Base-by-base conservation (phyloP, 64 coral and sea anemone species). In the Platygyra sinensis region DNA sequence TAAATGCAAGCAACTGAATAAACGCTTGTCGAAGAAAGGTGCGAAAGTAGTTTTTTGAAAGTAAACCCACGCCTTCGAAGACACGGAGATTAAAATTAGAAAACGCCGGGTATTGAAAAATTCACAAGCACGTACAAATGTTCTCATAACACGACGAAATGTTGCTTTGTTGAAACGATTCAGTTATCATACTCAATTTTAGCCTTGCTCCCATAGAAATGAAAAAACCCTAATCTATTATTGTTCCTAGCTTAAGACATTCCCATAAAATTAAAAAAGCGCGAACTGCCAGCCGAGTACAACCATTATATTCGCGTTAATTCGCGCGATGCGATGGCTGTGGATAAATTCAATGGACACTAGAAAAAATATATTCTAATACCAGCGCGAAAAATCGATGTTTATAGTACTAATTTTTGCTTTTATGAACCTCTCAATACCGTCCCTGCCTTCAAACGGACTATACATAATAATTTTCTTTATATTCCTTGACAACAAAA, bases 171-270 rank as follows among this genome's bases (percentile, higher is more conserved):
- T 32, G 49, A 29, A 72, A 71, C 32, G 81, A 72, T 50, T 49
- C 24, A 85, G 71, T 85, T 85, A 85, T 85, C 69, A 85, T 85
- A 46, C 39, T 20, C 12, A 67, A 85, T 50, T 36, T 72, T 28
- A 72, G 36, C 36, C 81, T 69, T 72, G 20, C 22, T 18, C 30
- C 5, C 31, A 71, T 39, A 85, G 62, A 72, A 67, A 85, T 50
- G 69, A 38, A 72, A 39, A 85, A 85, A 71, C 18, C 16, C 27
- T 46, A 46, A 36, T 36, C 32, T 85, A 50, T 24, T 52, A 52
- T 69, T 29, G 0, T 39, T 57, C 15, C 71, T 71, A 85, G 81
- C 63, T n/a, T 0, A 10, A 52, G 49, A 50, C 52, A 85, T 52
- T 33, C 81, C 19, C 9, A 32, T 52, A 5, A 69, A 67, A 71